Conservation (phyloP, 1,140 invertebrate genomes). For the Manduca sexta region DNA sequence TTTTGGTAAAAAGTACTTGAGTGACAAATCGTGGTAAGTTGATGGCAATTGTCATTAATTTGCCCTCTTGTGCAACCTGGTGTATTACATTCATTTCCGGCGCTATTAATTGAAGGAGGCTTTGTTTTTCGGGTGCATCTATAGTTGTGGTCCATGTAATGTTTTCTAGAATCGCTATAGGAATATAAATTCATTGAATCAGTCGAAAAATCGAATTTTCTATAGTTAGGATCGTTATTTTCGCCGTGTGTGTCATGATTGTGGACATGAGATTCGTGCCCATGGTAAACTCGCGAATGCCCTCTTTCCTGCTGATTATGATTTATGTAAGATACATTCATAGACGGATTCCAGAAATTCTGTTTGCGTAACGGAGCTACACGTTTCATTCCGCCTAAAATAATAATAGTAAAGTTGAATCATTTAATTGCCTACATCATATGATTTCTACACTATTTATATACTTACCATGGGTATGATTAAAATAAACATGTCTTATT, state of each 20-base stretch:
- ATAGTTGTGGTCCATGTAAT: slow-evolving; percentile 9
- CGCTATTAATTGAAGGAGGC: neutral
- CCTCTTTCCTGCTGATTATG: slow-evolving; percentile 28
- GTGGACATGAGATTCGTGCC: slow-evolving; percentile 22
- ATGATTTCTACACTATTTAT: neutral
- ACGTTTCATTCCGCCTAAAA: slow-evolving; percentile 26
- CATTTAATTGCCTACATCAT: no score
- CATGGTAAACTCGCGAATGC: slow-evolving; percentile 37
- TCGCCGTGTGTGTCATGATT: slow-evolving; percentile 20
- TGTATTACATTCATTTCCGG: neutral
- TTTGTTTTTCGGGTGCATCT: slow-evolving; percentile 36
- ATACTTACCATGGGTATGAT: slow-evolving; percentile 20
- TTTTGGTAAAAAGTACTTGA: slow-evolving; percentile 1
- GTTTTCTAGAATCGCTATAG: slow-evolving; percentile 24
- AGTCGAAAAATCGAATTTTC: slow-evolving; percentile 23
- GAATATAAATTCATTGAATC: slow-evolving; percentile 7
- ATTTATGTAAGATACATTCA: slow-evolving; percentile 22
- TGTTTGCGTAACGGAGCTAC: slow-evolving; percentile 18
- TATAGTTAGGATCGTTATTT: slow-evolving; percentile 19
- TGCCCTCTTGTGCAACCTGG: slow-evolving; percentile 37
- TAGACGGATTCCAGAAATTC: slow-evolving; percentile 19
- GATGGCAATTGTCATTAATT: slow-evolving; percentile 8
- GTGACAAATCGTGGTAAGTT: slow-evolving; percentile 7
- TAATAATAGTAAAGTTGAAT: neutral
- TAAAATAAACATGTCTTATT: slow-evolving; percentile 21